Base-by-base conservation (phyloP, 2,888 invertebrate genomes). In the Priocnemis perturbator region DNA sequence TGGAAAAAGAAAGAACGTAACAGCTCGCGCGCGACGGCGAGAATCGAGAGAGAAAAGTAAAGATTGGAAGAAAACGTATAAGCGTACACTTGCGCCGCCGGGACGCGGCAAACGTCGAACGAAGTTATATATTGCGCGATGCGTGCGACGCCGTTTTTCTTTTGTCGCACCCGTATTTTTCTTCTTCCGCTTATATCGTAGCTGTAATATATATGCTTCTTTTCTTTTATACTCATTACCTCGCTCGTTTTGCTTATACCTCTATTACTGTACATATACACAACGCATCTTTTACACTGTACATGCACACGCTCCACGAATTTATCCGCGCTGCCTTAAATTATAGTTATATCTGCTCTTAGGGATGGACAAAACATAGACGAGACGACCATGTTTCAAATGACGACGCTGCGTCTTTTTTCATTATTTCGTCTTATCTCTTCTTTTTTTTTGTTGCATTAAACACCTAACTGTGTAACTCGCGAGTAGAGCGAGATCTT, bases 281-380 rank as follows among this genome's bases (percentile, higher is more conserved):
- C 88, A 88, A 87, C 86, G 87, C 87, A 88, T 87, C 88, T 87
- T 88, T 88, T 88, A 88, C 87, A 88, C 88, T 88, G 87, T 88
- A 88, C 88, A 88, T 83, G 84, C 87, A 87, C 82, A 86, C 86
- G 83, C 84, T 83, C 80, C 83, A 83, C 83, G 82, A 86, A 79
- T 37, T 37, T 85, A 84, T 84, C 82, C 82, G 83, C 84, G 83
- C 85, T 84, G n/a, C 83, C 81, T 84, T 86, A 84, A 79, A 71
- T 81, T 81, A 37, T 37, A 81, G 76, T 78, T 80, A 75, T 62
- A 60, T 17, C 17, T 64, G 60, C 64, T 62, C 37, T 59, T 70
- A 73, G 71, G 71, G 69, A 81, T 76, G 67, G 67, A 67, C 79
- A 71, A 62, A 74, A 77, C 76, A 71, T 48, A 53, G 37, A 45